Evolutionary conservation across 2,113 vertebrate genomes (phyloP).

Genomic region (Reinhardtius hippoglossoides): DNA sequence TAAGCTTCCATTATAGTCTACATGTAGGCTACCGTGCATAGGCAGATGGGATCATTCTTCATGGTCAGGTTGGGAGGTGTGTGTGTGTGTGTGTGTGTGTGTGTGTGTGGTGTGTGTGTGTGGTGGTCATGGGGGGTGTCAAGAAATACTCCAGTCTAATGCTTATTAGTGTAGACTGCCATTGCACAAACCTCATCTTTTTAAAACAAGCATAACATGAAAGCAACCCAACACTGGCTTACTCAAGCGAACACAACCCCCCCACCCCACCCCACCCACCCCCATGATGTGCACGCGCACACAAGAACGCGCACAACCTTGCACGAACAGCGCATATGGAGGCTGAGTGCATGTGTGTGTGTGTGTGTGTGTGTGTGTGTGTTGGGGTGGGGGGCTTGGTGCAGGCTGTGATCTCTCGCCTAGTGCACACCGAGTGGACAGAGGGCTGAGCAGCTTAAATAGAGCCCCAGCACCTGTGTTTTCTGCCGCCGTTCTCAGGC

Average conservation of each 20-base stretch:
- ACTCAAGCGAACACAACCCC: conserved; percentile 63
- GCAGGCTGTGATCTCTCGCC: conserved; percentile 80
- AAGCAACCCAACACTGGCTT: conserved; percentile 75
- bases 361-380: conserved; percentile 1
- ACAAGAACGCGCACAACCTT: conserved; percentile 27
- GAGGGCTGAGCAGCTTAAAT: conserved; percentile 79
- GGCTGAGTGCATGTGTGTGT: conserved; percentile 29
- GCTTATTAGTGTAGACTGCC: conserved; percentile 78
- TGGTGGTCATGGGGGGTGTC: conserved; percentile 30
- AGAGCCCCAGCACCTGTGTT: conserved; percentile 79
- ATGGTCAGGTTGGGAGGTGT: conserved; percentile 28
- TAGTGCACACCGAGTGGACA: conserved; percentile 80
- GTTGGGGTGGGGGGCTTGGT: conserved; percentile 39
- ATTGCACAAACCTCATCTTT: conserved; percentile 75
- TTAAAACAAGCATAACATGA: conserved; percentile 81
- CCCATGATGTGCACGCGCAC: neutral
- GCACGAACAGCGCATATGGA: conserved; percentile 56
- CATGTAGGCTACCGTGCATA: conserved; percentile 61
- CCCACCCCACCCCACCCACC: no score
- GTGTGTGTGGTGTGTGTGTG: conserved; percentile 15
- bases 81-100: conserved; percentile 23
- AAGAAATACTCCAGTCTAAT: conserved; percentile 79
- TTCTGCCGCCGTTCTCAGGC: conserved; percentile 77
- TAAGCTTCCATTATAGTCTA: conserved; percentile 81
- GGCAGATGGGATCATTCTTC: conserved; percentile 85